Conservation (phyloP, 2,113 vertebrate genomes). For the Mirounga angustirostris region DNA sequence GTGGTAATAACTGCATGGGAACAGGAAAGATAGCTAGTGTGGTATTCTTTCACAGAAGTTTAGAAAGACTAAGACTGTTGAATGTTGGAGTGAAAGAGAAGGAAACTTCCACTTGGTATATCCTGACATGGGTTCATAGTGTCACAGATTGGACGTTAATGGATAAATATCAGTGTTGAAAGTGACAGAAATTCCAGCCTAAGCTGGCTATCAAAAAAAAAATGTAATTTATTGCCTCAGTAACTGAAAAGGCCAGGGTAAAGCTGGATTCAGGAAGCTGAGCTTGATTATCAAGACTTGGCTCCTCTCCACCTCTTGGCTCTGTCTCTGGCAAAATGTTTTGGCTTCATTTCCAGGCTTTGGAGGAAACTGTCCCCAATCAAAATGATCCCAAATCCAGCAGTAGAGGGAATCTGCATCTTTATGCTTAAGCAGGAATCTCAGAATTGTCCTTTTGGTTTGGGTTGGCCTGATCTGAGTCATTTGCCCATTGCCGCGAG, state of each 20-base stretch:
- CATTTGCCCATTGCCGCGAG: not conserved
- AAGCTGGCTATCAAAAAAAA: not conserved
- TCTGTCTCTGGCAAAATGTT: not conserved
- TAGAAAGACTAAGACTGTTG: not conserved
- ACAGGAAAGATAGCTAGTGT: not conserved
- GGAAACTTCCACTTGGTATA: not conserved
- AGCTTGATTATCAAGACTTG: not conserved
- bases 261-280: not conserved
- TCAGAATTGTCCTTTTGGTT: constrained; percentile 7
- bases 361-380: not conserved
- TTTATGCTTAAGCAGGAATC: not conserved
- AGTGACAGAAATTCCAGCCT: not conserved
- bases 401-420: not conserved
- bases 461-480: not conserved
- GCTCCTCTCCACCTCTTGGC: not conserved
- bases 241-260: not conserved
- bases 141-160: not conserved
- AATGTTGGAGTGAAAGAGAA: not conserved
- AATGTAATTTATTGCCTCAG: not conserved
- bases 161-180: not conserved
- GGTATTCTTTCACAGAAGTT: not conserved
- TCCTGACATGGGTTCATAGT: not conserved
- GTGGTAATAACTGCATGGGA: not conserved
- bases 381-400: not conserved
- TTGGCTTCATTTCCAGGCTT: constrained; percentile 16